Base-by-base conservation (phyloP, 1,140 invertebrate genomes). In the Acromyrmex heyeri region DNA sequence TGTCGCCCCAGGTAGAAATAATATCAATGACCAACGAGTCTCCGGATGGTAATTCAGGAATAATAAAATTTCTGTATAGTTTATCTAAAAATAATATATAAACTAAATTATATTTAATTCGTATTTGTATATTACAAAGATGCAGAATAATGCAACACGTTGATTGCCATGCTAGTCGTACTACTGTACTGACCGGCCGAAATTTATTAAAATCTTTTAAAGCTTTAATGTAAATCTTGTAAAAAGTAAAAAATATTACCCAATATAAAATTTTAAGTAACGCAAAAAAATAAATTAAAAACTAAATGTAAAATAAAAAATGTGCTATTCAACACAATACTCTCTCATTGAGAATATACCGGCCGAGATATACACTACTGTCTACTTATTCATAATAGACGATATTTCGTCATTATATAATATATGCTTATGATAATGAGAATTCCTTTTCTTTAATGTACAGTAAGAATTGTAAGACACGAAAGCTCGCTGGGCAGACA, bases 1-100 rank as follows among this genome's bases (percentile, higher is more conserved):
- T 96, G 92, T 98, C 98, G n/a, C 98, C 98, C 98, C 98, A 98
- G 24, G 97, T 98, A 6, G 96, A 96, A 61, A 96, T 95, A 87
- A 98, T 97, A 92, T 97, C 96, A 38, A 98, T 95, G 77, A 96
- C 96, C 82, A 98, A 93, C 70, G 96, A 92, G 91, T 96, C 94
- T 16, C 98, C 98, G 88, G 93, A 94, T 1, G 98, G 98, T 82
- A 98, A 94, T 94, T 97, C 97, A 0, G 98, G 97, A 87, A 98
- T 98, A 38, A 96, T 93, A 82, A 96, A 96, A 18, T 86, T 64
- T 70, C 24, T 83, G 27, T 62, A 72, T 27, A 65, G 24, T 55
- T 85, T 53, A 18, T 64, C 82, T 77, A 30, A 27, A 82, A 85
- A 65, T 64, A 24, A 44, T 16, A 7, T 61, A 5, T 61, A 76